Conservation (phyloP, 2,797 vertebrate genomes). For the Gallinago nigripennis region DNA sequence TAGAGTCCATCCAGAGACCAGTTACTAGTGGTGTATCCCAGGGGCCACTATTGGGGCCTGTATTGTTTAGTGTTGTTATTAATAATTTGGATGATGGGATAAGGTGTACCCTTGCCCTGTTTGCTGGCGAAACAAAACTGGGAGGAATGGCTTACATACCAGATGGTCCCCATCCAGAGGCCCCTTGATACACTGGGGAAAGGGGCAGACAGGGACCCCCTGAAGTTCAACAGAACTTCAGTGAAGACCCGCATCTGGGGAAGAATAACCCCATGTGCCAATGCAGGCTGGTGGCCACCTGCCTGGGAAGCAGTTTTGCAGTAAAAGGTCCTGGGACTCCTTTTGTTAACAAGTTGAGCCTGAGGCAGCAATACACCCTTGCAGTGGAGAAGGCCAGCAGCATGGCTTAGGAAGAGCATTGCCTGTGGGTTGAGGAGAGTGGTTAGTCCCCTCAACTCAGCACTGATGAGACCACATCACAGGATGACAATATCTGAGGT, state of each 20-base stretch:
- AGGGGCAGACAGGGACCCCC: background rate
- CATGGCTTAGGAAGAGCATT: background rate
- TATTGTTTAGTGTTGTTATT: background rate
- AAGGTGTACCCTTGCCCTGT: background rate
- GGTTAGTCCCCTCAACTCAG: background rate
- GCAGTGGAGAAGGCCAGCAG: background rate
- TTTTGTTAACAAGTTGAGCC: background rate
- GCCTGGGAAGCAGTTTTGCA: background rate
- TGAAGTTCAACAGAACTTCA: background rate
- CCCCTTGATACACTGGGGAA: background rate
- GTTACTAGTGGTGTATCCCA: background rate
- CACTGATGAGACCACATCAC: background rate
- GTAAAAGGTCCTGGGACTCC: background rate
- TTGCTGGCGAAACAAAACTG: background rate
- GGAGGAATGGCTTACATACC: background rate
- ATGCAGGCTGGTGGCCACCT: background rate
- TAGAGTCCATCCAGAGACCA: background rate
- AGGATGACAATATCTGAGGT: background rate
- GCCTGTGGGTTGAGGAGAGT: fast-evolving
- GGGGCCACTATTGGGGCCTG: background rate
- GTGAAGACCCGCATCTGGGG: background rate
- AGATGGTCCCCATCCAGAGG: background rate
- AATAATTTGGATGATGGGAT: background rate
- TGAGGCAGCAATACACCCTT: background rate
- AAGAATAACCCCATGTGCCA: background rate